Conservation (phyloP, 2,113 vertebrate genomes). For the Pelobates fuscus region DNA sequence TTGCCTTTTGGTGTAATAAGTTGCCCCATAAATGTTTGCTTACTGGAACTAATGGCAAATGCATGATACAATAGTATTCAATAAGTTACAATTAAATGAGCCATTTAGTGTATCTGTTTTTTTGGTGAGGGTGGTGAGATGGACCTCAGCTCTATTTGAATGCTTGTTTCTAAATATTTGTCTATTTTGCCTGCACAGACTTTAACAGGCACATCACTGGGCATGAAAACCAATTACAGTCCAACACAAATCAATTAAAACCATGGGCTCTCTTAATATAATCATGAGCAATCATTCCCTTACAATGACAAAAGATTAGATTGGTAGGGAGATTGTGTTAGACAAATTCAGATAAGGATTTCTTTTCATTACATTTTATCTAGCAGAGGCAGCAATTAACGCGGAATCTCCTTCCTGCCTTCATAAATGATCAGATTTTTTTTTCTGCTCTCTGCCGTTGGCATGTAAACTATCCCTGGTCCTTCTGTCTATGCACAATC, state of each 20-base stretch:
- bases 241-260: slow-evolving; percentile 3
- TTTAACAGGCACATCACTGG: not conserved
- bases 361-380: slow-evolving; percentile 19
- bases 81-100: too few species aligned
- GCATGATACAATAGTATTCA: too few species aligned
- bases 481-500: slow-evolving; percentile 37
- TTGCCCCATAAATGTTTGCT: too few species aligned
- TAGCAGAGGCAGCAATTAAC: slow-evolving; percentile 29
- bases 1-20: too few species aligned
- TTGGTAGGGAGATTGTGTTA: not conserved
- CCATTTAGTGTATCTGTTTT: too few species aligned
- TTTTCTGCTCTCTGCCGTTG: slow-evolving; percentile 34
- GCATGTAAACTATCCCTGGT: slow-evolving; percentile 43
- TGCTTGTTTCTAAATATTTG: too few species aligned
- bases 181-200: too few species aligned
- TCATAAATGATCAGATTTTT: slow-evolving; percentile 40
- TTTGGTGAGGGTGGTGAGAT: too few species aligned
- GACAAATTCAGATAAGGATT: slow-evolving; percentile 8
- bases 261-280: not conserved
- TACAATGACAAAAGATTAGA: slow-evolving; percentile 7
- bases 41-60: too few species aligned
- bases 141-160: too few species aligned
- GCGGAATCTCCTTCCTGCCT: slow-evolving; percentile 14
- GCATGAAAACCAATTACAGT: slow-evolving; percentile 9
- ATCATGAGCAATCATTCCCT: slow-evolving; percentile 7